Evolutionary conservation across 1,140 invertebrate genomes (phyloP).

Genomic region (Zaprionus capensis): DNA sequence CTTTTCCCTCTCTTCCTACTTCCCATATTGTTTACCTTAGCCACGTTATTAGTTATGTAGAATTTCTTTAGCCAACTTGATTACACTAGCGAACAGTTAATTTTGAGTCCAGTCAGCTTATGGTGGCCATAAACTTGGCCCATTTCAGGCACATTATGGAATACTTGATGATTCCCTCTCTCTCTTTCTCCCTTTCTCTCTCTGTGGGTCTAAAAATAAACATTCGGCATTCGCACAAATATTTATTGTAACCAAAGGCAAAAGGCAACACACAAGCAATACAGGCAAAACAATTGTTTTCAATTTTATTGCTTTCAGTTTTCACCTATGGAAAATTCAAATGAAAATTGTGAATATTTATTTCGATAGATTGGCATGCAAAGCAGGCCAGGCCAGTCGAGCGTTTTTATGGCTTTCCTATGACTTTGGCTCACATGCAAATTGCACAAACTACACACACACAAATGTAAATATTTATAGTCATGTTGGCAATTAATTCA

Average conservation of each 20-base stretch:
- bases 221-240: conserved; percentile 44
- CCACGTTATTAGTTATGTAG: conserved; percentile 21
- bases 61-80: conserved; percentile 26
- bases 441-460: conserved; percentile 13
- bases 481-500: conserved; percentile 73
- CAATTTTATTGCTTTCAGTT: conserved; percentile 66
- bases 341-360: conserved; percentile 52
- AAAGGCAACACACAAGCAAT: conserved; percentile 26
- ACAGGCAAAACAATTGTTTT: conserved; percentile 52
- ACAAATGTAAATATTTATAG: conserved; percentile 64
- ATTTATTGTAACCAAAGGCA: conserved; percentile 42
- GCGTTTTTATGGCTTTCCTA: conserved; percentile 69
- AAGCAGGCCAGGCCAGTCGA: conserved; percentile 16
- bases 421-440: conserved; percentile 23
- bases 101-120: conserved; percentile 12
- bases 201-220: conserved; percentile 36
- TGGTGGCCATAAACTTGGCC: conserved; percentile 22
- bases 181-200: background rate
- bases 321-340: conserved; percentile 60
- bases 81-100: conserved; percentile 28
- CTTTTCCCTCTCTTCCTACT: too few species aligned
- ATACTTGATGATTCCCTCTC: conserved; percentile 25
- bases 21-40: background rate
- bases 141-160: conserved; percentile 13
- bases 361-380: conserved; percentile 20